phyloP scores from a whole-genome alignment of 2,113 vertebrate species.

The Raja brachyura region DNA sequence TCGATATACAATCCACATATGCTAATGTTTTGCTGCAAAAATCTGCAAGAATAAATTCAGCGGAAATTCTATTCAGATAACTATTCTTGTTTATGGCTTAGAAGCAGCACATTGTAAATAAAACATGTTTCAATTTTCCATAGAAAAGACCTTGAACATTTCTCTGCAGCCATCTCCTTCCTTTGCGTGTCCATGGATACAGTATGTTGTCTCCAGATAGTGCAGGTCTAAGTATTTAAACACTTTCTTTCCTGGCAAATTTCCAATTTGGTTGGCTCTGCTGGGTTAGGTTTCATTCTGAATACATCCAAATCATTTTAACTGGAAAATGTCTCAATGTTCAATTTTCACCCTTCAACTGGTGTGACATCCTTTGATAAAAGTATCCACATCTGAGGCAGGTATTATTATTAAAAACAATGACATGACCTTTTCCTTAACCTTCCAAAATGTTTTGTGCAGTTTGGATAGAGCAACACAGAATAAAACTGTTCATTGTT shows the following conservation, averaged over 20 bases:
- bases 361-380: not conserved
- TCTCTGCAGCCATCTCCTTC: slow-evolving; percentile 11
- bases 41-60: not conserved
- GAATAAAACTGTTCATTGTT: not conserved
- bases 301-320: not conserved
- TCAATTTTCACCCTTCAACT: not conserved
- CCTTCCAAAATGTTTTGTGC: not conserved
- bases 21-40: not conserved
- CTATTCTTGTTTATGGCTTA: not conserved
- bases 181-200: not conserved
- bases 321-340: not conserved
- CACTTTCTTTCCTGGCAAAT: not conserved
- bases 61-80: not conserved
- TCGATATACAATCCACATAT: not conserved
- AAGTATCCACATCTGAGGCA: not conserved
- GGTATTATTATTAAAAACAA: too few species aligned
- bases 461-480: not conserved
- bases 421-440: not conserved
- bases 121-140: not conserved
- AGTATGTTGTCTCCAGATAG: not conserved
- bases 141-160: not conserved
- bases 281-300: slow-evolving; percentile 5
- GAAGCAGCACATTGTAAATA: not conserved
- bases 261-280: not conserved
- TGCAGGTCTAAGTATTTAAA: not conserved